These are phyloP conservation scores for Pollimyrus isidori DNA, from an alignment of 2,113 vertebrate genomes.

Conservation along the genomic window DNA sequence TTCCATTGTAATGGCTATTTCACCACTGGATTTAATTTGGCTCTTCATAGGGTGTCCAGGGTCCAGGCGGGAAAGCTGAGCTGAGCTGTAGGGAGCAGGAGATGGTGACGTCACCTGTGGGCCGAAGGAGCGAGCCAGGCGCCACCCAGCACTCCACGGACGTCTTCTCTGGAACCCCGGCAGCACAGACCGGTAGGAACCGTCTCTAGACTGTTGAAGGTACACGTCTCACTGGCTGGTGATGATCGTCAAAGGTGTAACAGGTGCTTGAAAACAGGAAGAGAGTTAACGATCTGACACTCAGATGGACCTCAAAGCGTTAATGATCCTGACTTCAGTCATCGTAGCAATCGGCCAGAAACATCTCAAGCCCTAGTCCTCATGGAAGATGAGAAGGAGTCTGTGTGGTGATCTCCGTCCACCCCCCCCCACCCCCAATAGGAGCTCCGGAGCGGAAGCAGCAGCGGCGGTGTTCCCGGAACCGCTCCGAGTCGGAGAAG, in stretches of 20 bases:
- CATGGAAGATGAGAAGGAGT: not conserved
- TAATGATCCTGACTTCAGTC: not conserved
- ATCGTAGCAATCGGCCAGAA: no score
- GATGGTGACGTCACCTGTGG: not conserved
- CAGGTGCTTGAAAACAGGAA: not conserved
- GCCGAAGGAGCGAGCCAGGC: not conserved
- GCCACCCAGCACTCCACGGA: not conserved
- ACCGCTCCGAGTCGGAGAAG: slow-evolving; percentile 94
- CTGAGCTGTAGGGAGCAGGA: slow-evolving; percentile 52
- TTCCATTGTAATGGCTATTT: not conserved
- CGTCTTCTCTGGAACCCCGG: not conserved
- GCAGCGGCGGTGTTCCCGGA: slow-evolving; percentile 87
- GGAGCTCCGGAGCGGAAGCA: slow-evolving; percentile 86
- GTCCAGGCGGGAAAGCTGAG: slow-evolving; percentile 85
- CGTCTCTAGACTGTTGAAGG: not conserved
- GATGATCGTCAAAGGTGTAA: not conserved
- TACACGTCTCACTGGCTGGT: not conserved
- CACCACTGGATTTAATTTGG: not conserved
- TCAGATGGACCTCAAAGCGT: not conserved
- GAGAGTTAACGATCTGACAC: not conserved
- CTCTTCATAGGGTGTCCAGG: slow-evolving; percentile 56
- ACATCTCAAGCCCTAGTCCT: not conserved
- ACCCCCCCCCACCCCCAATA: slow-evolving; percentile 17
- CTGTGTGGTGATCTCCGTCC: not conserved
- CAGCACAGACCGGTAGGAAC: not conserved